Evolutionary conservation across 1,140 invertebrate species (phyloP), one percentile per base, ranked within the genome.

Genomic region (Tetragonula clypearis): DNA sequence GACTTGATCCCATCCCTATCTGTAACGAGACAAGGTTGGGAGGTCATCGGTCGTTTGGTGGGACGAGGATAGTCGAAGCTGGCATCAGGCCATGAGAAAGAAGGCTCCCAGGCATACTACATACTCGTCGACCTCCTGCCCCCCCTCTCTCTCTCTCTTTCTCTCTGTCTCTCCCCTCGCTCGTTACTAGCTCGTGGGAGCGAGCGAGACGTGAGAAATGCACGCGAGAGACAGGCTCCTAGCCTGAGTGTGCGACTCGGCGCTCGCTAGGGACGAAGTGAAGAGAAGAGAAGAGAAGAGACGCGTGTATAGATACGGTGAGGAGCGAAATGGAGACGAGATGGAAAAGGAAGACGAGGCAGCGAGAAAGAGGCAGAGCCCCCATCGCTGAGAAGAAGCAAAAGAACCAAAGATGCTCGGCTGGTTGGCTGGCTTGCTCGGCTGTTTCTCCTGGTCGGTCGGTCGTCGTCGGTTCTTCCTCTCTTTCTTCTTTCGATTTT

Each of bases 21-120:
- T 86, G 86, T 90, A 92, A 92, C 87, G 80, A 88, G 84, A 91
- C 90, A 90, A 92, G 90, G 88, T 90, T 90, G 91, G 85, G 86
- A 90, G 91, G 90, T 92, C 89, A 92, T 91, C 75, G 88, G 84
- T 87, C 69, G 79, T 79, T 75, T 85, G 62, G 82, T 23, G 79
- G 56, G 82, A 85, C 56, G 55, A 69, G 74, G 86, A 83, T 60
- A 79, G 77, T 53, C 49, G 76, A 79, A 12, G 56, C 87, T 89
- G 90, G 87, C 90, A 90, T 86, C 85, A 58, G 86, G 90, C 88
- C 90, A 90, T 86, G 85, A 86, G 84, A 87, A 82, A 87, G 84
- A 86, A 87, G 69, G 60, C 81, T 86, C 81, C 74, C 72, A 82
- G 79, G 79, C 84, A 68, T 75, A 73, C 56, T 53, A 21, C n/a